These are phyloP conservation scores for Synchiropus splendidus DNA, from an alignment of 2,113 vertebrate genomes.

Conservation along the genomic window DNA sequence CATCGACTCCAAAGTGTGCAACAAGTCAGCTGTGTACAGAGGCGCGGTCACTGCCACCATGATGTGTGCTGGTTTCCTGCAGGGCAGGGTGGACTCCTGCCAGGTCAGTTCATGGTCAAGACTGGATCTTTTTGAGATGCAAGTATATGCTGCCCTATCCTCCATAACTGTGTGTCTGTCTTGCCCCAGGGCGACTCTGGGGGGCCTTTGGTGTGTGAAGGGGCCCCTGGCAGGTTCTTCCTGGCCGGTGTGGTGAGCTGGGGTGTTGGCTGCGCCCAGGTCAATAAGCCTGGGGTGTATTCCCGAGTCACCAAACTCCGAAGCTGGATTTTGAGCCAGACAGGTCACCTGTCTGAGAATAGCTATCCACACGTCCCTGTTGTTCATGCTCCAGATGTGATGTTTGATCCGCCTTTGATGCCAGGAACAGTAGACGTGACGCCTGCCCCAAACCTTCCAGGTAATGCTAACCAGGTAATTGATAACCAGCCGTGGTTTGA, in stretches of 20 bases:
- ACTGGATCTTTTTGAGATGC: background rate
- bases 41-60: slow-evolving; percentile 75
- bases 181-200: slow-evolving; percentile 85
- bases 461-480: slow-evolving; percentile 20
- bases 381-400: background rate
- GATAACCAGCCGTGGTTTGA: background rate
- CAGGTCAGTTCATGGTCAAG: slow-evolving; percentile 67
- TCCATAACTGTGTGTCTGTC: slow-evolving; percentile 7
- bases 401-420: background rate
- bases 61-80: slow-evolving; percentile 91
- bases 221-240: slow-evolving; percentile 82
- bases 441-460: slow-evolving; percentile 12
- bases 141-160: slow-evolving; percentile 8
- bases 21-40: slow-evolving; percentile 71
- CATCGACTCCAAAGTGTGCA: slow-evolving; percentile 78
- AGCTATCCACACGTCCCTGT: slow-evolving; percentile 7
- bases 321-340: slow-evolving; percentile 77
- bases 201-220: slow-evolving; percentile 87
- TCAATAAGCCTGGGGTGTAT: slow-evolving; percentile 84
- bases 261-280: slow-evolving; percentile 86
- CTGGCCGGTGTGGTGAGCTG: slow-evolving; percentile 91
- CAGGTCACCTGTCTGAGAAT: slow-evolving; percentile 13
- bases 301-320: slow-evolving; percentile 77
- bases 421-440: background rate
- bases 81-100: slow-evolving; percentile 89